Evolutionary conservation across 2,113 vertebrate species (phyloP).

Genomic region (Vimba vimba): DNA sequence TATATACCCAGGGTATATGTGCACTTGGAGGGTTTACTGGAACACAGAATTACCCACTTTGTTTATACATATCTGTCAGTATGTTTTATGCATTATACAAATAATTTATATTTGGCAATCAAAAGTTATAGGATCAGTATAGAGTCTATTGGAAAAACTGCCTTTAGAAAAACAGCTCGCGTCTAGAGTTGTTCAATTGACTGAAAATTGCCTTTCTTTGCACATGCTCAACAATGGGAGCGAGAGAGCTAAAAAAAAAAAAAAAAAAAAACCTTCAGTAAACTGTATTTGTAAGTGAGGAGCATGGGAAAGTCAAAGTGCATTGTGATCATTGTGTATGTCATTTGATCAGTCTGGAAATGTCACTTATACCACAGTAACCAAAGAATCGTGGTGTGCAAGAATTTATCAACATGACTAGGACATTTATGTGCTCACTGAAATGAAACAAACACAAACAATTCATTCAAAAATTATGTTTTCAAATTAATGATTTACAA

Average conservation of each 20-base stretch:
- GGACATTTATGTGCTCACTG: neutral
- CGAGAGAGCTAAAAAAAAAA: neutral
- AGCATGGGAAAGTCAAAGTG: conserved; percentile 14
- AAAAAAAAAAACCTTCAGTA: neutral
- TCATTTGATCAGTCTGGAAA: neutral
- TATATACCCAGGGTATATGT: too few species aligned
- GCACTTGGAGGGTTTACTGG: neutral
- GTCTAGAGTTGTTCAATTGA: neutral
- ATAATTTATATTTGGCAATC: neutral
- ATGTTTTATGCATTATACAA: neutral
- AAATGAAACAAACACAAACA: neutral
- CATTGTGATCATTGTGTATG: conserved; percentile 5
- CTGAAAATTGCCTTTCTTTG: neutral
- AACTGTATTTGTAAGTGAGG: conserved; percentile 26
- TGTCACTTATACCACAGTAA: neutral
- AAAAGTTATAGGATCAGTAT: neutral
- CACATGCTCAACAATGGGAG: neutral
- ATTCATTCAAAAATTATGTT: neutral
- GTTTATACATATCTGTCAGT: neutral
- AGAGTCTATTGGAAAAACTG: neutral
- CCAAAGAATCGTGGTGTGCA: neutral
- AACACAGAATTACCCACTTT: neutral
- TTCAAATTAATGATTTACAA: neutral
- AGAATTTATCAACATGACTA: neutral
- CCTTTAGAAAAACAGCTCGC: neutral